Evolutionary conservation across 2,113 vertebrate genomes (phyloP).

Genomic region (Thinocorus orbignyianus): DNA sequence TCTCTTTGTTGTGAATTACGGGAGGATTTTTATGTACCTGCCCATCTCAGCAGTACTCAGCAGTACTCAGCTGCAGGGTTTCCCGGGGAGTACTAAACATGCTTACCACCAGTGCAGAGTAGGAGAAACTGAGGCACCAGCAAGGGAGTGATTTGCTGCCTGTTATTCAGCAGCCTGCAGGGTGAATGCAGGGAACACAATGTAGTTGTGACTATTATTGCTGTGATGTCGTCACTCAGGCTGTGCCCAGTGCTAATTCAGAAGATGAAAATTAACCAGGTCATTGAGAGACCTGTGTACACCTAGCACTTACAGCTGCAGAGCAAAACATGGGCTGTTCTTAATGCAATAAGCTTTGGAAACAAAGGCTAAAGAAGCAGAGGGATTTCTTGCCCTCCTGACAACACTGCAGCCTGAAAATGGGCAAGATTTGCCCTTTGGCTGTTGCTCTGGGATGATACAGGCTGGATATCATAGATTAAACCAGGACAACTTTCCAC

Average conservation of each 20-base stretch:
- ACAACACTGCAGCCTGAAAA: not conserved
- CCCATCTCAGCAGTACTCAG: not conserved
- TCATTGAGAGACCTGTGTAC: not conserved
- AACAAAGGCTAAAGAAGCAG: not conserved
- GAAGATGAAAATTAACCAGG: not conserved
- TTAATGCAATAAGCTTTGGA: not conserved
- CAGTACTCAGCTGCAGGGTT: not conserved
- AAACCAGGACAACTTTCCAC: not conserved
- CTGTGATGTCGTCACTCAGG: not conserved
- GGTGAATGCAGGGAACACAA: not conserved
- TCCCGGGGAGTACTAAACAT: not conserved
- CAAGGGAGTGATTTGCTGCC: not conserved
- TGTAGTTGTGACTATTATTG: fast-evolving
- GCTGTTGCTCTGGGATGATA: not conserved
- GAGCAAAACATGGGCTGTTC: not conserved
- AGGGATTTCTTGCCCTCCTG: not conserved
- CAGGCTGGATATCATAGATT: not conserved
- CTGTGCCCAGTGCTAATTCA: not conserved
- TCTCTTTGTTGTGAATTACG: not conserved
- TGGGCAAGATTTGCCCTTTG: not conserved
- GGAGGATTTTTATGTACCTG: not conserved
- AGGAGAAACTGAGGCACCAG: not conserved
- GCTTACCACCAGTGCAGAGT: not conserved
- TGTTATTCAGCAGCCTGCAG: not conserved
- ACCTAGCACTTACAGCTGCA: not conserved